Conservation (phyloP, 2,113 vertebrate species). For the Coreoperca whiteheadi region DNA sequence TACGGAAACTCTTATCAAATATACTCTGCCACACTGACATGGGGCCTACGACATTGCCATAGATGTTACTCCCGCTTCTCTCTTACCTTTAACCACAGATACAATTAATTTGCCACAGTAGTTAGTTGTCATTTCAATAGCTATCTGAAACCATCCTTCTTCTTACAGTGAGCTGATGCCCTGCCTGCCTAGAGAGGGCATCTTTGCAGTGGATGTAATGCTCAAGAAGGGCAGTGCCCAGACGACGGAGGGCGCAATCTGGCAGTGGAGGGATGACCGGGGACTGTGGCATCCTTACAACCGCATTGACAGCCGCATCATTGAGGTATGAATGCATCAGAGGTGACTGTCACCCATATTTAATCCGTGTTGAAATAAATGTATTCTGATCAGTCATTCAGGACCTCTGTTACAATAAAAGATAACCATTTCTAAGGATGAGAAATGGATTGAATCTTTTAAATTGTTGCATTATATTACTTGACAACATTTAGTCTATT, state of each 20-base stretch:
- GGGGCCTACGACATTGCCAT: neutral
- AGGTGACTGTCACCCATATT: neutral
- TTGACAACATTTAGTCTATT: neutral
- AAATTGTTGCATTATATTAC: neutral
- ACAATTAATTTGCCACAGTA: neutral
- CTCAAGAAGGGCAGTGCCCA: conserved; percentile 98
- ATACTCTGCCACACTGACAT: neutral
- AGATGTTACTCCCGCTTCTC: neutral
- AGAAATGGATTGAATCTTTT: neutral
- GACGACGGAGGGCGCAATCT: conserved; percentile 96
- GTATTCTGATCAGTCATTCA: neutral
- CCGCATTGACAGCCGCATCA: conserved; percentile 98
- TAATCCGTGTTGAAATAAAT: neutral
- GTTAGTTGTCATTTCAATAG: neutral
- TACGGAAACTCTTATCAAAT: neutral
- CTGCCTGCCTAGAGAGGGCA: conserved; percentile 98
- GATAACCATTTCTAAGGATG: neutral
- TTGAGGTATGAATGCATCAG: conserved; percentile 89
- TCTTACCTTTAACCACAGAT: neutral
- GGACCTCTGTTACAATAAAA: neutral
- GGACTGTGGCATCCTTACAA: conserved; percentile 99
- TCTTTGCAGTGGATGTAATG: conserved; percentile 99
- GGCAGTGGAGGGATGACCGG: conserved; percentile 98
- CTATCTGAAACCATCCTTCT: neutral
- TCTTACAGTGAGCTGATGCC: conserved; percentile 95